Conservation (phyloP, 1,140 invertebrate species). For the Drosophila erecta region DNA sequence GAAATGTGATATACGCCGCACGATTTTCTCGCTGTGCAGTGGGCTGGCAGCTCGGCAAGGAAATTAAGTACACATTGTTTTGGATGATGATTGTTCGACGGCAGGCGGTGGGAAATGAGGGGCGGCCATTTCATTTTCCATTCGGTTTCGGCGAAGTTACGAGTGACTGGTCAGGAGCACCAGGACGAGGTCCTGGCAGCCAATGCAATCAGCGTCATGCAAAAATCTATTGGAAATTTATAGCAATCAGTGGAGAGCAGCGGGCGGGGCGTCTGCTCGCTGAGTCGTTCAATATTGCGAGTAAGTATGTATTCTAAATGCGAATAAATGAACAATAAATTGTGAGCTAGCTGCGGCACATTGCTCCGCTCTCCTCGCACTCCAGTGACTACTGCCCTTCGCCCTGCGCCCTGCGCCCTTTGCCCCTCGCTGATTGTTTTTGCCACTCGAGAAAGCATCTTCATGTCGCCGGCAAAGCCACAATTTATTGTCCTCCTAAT, state of each 20-base stretch:
- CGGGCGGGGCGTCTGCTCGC: constrained; percentile 2
- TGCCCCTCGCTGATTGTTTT: constrained; percentile 31
- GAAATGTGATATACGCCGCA: too few species aligned
- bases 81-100: constrained; percentile 31
- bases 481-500: constrained; percentile 42
- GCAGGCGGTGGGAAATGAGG: not conserved
- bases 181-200: constrained; percentile 7
- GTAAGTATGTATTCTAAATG: constrained; percentile 42
- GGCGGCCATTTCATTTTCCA: constrained; percentile 40
- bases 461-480: constrained; percentile 46
- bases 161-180: constrained; percentile 43
- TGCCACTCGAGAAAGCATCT: constrained; percentile 52
- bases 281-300: constrained; percentile 40
- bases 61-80: constrained; percentile 71
- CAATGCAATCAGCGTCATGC: constrained; percentile 52
- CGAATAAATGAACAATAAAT: constrained; percentile 68
- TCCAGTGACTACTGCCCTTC: constrained; percentile 20
- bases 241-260: constrained; percentile 22
- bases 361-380: constrained; percentile 17
- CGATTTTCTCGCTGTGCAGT: not conserved
- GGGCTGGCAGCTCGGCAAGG: constrained; percentile 31
- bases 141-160: constrained; percentile 66
- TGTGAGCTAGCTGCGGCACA: constrained; percentile 37
- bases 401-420: not conserved
- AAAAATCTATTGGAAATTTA: constrained; percentile 48